phyloP scores from a whole-genome alignment of 2,888 invertebrate genomes.

The Mellilla xanthometata region DNA sequence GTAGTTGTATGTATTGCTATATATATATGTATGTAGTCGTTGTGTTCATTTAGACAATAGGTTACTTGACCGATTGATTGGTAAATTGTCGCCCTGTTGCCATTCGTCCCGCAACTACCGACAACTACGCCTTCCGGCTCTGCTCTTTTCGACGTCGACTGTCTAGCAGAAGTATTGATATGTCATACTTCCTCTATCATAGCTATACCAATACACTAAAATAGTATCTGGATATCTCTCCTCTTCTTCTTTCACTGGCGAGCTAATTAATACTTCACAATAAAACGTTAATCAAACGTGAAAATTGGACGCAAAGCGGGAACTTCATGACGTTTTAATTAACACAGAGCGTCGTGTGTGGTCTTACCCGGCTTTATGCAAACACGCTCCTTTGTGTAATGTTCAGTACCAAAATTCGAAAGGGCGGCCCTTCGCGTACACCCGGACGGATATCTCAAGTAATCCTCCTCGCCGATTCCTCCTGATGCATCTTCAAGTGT shows the following conservation, averaged over 20 bases:
- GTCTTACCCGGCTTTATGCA: slow-evolving; percentile 38
- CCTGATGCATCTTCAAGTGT: slow-evolving; percentile 42
- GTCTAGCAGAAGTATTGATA: neutral
- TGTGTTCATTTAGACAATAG: slow-evolving; percentile 20
- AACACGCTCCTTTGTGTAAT: slow-evolving; percentile 16
- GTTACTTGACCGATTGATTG: slow-evolving; percentile 62
- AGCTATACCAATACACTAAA: neutral
- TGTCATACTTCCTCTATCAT: neutral
- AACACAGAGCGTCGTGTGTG: slow-evolving; percentile 50
- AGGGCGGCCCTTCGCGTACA: slow-evolving; percentile 15
- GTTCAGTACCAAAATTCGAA: slow-evolving; percentile 26
- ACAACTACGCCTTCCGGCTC: slow-evolving; percentile 54
- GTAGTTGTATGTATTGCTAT: too few species aligned
- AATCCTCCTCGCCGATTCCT: slow-evolving; percentile 47
- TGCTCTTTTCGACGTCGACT: slow-evolving; percentile 48
- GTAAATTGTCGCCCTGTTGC: slow-evolving; percentile 62
- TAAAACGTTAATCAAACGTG: slow-evolving; percentile 48
- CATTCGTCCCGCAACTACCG: slow-evolving; percentile 32
- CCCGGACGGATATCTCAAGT: slow-evolving; percentile 26
- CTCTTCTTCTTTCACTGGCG: slow-evolving; percentile 1
- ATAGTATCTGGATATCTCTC: neutral
- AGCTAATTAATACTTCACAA: slow-evolving; percentile 34
- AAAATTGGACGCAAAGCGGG: slow-evolving; percentile 40
- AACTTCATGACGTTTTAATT: slow-evolving; percentile 50
- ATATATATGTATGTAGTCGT: slow-evolving; percentile 1